Conservation (phyloP, 2,888 invertebrate species). For the Mechanitis mazaeus region DNA sequence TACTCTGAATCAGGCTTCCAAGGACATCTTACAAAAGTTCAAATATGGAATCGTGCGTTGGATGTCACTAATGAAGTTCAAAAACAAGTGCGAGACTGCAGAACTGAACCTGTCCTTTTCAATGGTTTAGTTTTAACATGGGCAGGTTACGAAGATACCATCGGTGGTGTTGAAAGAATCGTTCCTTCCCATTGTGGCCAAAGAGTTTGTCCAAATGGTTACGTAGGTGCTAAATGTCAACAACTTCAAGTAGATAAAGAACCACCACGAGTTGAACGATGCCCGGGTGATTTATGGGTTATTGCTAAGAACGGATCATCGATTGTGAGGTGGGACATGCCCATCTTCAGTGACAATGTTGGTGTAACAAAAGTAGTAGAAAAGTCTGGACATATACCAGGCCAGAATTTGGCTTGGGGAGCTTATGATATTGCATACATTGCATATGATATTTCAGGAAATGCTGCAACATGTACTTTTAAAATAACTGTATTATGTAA, state of each 20-base stretch:
- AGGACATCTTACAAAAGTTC: slow-evolving; percentile 94
- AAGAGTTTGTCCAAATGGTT: slow-evolving; percentile 91
- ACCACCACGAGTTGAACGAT: slow-evolving; percentile 90
- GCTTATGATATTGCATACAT: slow-evolving; percentile 94
- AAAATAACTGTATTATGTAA: slow-evolving; percentile 92
- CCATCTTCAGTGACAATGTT: slow-evolving; percentile 92
- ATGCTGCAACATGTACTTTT: slow-evolving; percentile 93
- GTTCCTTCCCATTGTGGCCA: slow-evolving; percentile 96
- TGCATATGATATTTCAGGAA: slow-evolving; percentile 94
- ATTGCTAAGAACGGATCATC: slow-evolving; percentile 95
- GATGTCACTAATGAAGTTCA: slow-evolving; percentile 95
- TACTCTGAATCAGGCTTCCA: slow-evolving; percentile 95
- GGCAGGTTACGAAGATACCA: slow-evolving; percentile 93
- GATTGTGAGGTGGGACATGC: slow-evolving; percentile 93
- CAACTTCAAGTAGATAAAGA: slow-evolving; percentile 90
- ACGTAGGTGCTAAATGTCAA: slow-evolving; percentile 89
- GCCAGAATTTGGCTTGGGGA: slow-evolving; percentile 92
- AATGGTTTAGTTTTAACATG: slow-evolving; percentile 91
- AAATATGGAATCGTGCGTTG: slow-evolving; percentile 94
- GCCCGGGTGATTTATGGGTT: slow-evolving; percentile 96
- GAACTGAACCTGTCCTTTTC: slow-evolving; percentile 93
- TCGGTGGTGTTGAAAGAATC: slow-evolving; percentile 92
- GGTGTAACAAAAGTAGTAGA: slow-evolving; percentile 87
- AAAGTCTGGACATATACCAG: slow-evolving; percentile 90
- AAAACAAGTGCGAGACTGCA: slow-evolving; percentile 94